These are phyloP conservation scores for Glossosoma conforme DNA, from an alignment of 1,140 invertebrate species.

Conservation along the genomic window DNA sequence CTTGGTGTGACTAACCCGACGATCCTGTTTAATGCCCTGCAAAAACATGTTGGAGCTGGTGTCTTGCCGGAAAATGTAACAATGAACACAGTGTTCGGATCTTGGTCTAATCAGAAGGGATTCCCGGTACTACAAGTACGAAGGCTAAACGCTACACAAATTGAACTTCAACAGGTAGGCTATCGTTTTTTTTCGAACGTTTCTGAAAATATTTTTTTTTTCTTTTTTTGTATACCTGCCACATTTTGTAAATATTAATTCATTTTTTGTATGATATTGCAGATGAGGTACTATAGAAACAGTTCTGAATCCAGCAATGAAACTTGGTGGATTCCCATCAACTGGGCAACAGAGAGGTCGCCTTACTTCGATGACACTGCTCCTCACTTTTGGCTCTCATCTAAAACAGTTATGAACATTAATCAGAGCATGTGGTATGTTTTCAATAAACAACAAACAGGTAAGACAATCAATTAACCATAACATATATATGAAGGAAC, in stretches of 20 bases:
- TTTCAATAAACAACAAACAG: slow-evolving; percentile 56
- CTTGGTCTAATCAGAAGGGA: slow-evolving; percentile 64
- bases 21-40: slow-evolving; percentile 5
- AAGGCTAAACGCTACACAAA: not conserved
- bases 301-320: slow-evolving; percentile 7
- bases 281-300: slow-evolving; percentile 1
- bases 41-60: not conserved
- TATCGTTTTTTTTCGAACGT: not conserved
- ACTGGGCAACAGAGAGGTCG: slow-evolving; percentile 40
- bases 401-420: slow-evolving; percentile 32
- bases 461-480: no score
- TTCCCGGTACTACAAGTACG: slow-evolving; percentile 56
- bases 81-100: slow-evolving; percentile 50
- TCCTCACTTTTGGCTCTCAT: slow-evolving; percentile 36
- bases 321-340: slow-evolving; percentile 43
- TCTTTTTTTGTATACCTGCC: not conserved
- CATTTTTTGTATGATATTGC: not conserved
- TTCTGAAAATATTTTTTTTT: not conserved
- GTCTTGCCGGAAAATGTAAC: slow-evolving; percentile 1
- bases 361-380: slow-evolving; percentile 40
- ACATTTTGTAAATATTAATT: not conserved
- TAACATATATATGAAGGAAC: slow-evolving; percentile 1
- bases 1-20: not conserved
- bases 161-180: not conserved
- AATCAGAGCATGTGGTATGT: slow-evolving; percentile 53